These are phyloP conservation scores for Stylophora pistillata DNA, from an alignment of 64 coral and sea anemone species.

Conservation along the genomic window DNA sequence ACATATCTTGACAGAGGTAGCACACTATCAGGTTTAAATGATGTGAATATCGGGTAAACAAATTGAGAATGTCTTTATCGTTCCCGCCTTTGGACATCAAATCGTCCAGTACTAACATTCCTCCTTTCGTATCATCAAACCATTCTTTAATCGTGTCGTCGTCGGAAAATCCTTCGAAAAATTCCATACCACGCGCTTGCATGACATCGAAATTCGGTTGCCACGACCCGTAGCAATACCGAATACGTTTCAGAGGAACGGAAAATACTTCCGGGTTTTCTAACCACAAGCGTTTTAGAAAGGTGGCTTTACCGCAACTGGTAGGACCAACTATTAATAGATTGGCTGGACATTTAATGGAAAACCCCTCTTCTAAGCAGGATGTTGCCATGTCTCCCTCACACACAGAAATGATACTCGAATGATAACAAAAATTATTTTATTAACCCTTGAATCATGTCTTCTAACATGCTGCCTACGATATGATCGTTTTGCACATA, in stretches of 20 bases:
- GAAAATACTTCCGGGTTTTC: not conserved
- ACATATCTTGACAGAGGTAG: slow-evolving; percentile 39
- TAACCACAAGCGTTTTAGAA: not conserved
- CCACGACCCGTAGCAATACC: not conserved
- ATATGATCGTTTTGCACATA: not conserved
- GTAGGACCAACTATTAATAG: too few species aligned
- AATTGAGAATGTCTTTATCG: slow-evolving; percentile 43
- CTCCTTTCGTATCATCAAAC: not conserved
- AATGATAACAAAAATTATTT: not conserved
- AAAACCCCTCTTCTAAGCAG: not conserved
- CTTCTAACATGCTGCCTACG: not conserved
- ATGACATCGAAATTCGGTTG: not conserved
- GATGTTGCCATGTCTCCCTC: not conserved
- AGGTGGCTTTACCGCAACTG: too few species aligned
- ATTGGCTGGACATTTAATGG: too few species aligned
- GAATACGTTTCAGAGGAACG: not conserved
- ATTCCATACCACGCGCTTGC: not conserved
- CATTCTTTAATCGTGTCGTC: not conserved
- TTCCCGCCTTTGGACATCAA: slow-evolving; percentile 12
- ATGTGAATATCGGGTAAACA: slow-evolving; percentile 58
- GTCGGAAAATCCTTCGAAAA: not conserved
- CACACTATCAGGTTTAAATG: slow-evolving; percentile 37
- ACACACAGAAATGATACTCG: not conserved
- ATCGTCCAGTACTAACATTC: slow-evolving; percentile 45
- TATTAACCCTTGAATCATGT: not conserved